A percentile compares a stretch with the other conserved stretches of the same genome.
Evolutionary conservation across 2,797 vertebrate species (phyloP).

Genomic region (Parauchenoglanis ngamensis): DNA sequence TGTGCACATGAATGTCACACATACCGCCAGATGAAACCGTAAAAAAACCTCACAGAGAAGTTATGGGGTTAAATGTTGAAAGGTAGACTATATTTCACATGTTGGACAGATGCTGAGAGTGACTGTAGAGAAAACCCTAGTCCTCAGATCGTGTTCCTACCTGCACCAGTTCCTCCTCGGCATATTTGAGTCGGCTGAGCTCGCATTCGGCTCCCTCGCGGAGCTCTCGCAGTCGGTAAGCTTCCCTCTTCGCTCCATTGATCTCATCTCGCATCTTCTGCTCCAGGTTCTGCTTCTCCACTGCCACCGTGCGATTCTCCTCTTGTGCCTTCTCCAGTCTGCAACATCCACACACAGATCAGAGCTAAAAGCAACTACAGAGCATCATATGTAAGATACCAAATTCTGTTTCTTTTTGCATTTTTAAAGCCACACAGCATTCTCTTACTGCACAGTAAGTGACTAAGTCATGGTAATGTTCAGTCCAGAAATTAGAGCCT

Average conservation of each 20-base stretch:
- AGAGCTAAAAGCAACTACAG: background rate
- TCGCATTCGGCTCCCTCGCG: slow-evolving; percentile 93
- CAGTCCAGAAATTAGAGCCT: background rate
- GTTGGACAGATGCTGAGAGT: background rate
- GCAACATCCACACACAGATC: slow-evolving; percentile 28
- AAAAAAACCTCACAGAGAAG: background rate
- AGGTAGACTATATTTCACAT: background rate
- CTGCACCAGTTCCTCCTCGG: slow-evolving; percentile 96
- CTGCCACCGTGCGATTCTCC: slow-evolving; percentile 95
- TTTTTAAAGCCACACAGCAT: background rate
- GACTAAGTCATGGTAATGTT: no score
- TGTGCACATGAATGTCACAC: background rate
- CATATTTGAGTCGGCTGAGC: slow-evolving; percentile 93
- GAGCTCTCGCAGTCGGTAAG: slow-evolving; percentile 87
- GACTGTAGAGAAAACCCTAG: background rate
- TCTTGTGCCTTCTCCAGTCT: slow-evolving; percentile 98
- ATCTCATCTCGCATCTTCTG: slow-evolving; percentile 98
- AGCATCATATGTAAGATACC: background rate
- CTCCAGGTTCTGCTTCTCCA: slow-evolving; percentile 97
- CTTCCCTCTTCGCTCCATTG: slow-evolving; percentile 91
- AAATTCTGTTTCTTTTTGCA: background rate
- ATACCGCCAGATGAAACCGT: background rate
- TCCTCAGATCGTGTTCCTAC: slow-evolving; percentile 64
- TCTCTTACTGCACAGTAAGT: background rate
- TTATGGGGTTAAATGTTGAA: background rate